Percentiles rank a stretch among this genome's conserved stretches.
Evolutionary conservation across 2,888 invertebrate species (phyloP).

Genomic region (Nebria salina): DNA sequence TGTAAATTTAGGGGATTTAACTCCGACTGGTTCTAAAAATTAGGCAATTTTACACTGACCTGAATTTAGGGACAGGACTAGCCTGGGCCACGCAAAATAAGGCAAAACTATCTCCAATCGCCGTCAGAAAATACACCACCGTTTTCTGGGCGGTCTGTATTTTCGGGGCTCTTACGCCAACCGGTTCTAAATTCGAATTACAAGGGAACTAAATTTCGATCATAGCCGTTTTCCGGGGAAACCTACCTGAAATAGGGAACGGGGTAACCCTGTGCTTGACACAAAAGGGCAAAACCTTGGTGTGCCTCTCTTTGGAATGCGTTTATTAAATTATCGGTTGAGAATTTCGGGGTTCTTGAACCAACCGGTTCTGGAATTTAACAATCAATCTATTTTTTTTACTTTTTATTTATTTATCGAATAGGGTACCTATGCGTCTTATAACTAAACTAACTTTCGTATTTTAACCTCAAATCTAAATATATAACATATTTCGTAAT

Average conservation of each 20-base stretch:
- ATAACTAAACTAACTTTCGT: background rate
- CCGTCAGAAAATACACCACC: conserved; percentile 70
- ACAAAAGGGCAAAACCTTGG: conserved; percentile 74
- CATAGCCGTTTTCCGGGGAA: background rate
- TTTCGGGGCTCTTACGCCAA: conserved; percentile 77
- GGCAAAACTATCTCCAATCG: conserved; percentile 63
- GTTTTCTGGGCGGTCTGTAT: conserved; percentile 75
- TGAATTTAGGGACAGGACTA: conserved; percentile 68
- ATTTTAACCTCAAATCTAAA: too few relatives aligned
- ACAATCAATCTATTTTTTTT: background rate
- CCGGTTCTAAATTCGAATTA: conserved; percentile 67
- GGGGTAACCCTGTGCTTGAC: conserved; percentile 82
- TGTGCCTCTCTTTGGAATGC: conserved; percentile 73
- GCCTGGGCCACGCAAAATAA: conserved; percentile 68
- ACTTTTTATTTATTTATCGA: background rate
- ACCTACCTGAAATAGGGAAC: conserved; percentile 62
- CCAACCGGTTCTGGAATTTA: conserved; percentile 72
- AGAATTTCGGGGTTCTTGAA: conserved; percentile 77
- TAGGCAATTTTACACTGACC: conserved; percentile 57
- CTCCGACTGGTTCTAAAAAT: conserved; percentile 72
- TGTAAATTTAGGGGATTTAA: conserved; percentile 77
- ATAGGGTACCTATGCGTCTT: background rate
- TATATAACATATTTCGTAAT: too few relatives aligned
- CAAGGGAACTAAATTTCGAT: background rate
- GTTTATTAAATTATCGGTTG: conserved; percentile 73